Base-by-base conservation (phyloP, 2,888 invertebrate species). In the Deilephila porcellus region DNA sequence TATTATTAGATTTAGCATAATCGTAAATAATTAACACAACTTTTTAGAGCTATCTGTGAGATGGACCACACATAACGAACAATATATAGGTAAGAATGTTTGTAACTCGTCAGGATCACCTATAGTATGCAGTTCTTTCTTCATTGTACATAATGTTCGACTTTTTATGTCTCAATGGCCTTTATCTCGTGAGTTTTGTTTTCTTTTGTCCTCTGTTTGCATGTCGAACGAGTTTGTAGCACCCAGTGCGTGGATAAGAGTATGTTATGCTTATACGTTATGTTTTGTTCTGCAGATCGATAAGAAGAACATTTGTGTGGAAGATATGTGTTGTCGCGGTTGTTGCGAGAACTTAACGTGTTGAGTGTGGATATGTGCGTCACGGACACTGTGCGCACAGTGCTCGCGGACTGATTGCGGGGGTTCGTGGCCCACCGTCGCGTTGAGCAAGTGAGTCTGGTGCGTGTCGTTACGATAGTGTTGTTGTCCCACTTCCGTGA, bases 161-260 rank as follows among this genome's bases (percentile, higher is more conserved):
- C 90, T 93, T 94, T 94, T 94, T 93, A 92, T 94, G 91, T 93
- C 90, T 91, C 91, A 91, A 90, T 94, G 93, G 93, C 93, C 93
- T 94, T 93, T 94, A 94, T 93, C 93, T 91, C 82, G 86, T 85
- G 87, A 76, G 90, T 94, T 94, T 94, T 93, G 92, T 94, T 93
- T 93, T 93, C 93, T 94, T 94, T 94, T 94, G 93, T 93, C 91
- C 91, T 90, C 89, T 87, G 89, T 86, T 88, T 84, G 89, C 87
- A 86, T 86, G 88, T 88, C 85, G 87, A 89, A 90, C 90, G 84
- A 90, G 91, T 92, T 91, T 90, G 84, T 88, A 83, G 85, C 86
- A 87, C 86, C 83, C 81, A 81, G 83, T 85, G 82, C 86, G 85
- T 86, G 85, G 82, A 85, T 84, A 80, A 83, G 83, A 83, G 84